Evolutionary conservation across 1,140 invertebrate species (phyloP), one percentile per base, ranked within the genome.

Genomic region (Bicyclus anynana): DNA sequence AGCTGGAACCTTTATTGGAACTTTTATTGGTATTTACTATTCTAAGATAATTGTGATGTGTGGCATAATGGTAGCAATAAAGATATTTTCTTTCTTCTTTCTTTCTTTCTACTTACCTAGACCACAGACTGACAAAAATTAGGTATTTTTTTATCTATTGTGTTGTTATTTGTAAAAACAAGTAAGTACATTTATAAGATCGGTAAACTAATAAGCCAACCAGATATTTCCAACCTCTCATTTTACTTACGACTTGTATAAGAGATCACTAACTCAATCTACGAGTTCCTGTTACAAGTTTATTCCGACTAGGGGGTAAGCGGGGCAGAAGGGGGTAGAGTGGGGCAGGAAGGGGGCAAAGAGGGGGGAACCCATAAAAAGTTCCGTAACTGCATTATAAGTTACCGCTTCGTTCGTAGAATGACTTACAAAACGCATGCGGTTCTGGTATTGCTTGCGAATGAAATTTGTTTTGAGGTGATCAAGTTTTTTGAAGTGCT

Each of bases 261-360:
- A 40, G 42, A 44, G 42, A 44, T 44, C 42, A n/a, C 42, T 44
- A 44, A 44, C 42, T 44, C 42, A 44, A 44, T 44, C 42, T 44
- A 44, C 12, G 12, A 44, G 42, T 44, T 44, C 42, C 18, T n/a
- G 42, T 21, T 44, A 44, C 42, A 44, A 44, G 42, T 44, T 44
- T 44, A 44, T 44, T 1, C 20, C 42, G 42, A 44, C 18, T 44
- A 3, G 37, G 37, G 37, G 23, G 23, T 23, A 23, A 23, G 23
- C 7, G 37, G 4, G 7, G 37, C 5, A 5, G 7, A 2, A 2
- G 17, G 7, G 14, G 4, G 7, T 14, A 18, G 38, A 18, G 6
- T 6, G 10, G 12, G 33, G 35, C 13, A 13, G 35, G 35, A 9
- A n/a, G 5, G 4, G 17, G 7, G 14, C 0, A 18, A 16, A 18